Base-by-base conservation (phyloP, 92 coral and sea anemone genomes). In the Phenganax marumi region DNA sequence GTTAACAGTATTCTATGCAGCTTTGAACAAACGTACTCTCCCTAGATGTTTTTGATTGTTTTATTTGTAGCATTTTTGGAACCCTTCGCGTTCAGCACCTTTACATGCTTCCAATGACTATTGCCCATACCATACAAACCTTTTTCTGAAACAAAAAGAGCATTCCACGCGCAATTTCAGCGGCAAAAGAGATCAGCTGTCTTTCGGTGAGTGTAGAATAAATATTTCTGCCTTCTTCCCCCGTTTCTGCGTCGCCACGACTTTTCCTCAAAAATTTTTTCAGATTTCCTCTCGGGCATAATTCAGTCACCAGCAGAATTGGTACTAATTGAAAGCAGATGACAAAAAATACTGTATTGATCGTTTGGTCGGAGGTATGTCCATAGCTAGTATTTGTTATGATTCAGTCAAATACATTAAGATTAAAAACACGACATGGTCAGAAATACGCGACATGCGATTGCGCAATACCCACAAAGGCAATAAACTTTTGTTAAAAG, bases 131-230 rank as follows among this genome's bases (percentile, higher is more conserved):
- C 13, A 16, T 18, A 26, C 66, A 9, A 22, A 78, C 83, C 58
- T 78, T 78, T 60, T 78, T 46, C 73, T 78, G 18, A 19, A 22
- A 88, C 58, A 93, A 85, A 66, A 91, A 92, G 10, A 43, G 73
- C 97, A 93, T 93, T 39, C 97, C 97, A 43, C 57, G 75, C 0
- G 92, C 90, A 14, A 91, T 86, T 13, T 90, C 95, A 26, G 66
- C 70, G 8, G 97, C 93, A 69, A 93, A 88, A 63, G 19, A 77
- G 8, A 93, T 83, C 52, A 93, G 90, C 53, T 93, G 93, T 64
- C 93, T 84, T 84, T 93, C 96, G 1, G 88, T 93, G 52, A 93
- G 88, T 19, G 80, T 84, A 21, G 96, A 93, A 70, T 88, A 76
- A n/a, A 93, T 84, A 87, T 93, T 93, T 2, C 71, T 76, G 72